phyloP scores from a whole-genome alignment of 2,888 invertebrate genomes.

The Spicauda simplicius region DNA sequence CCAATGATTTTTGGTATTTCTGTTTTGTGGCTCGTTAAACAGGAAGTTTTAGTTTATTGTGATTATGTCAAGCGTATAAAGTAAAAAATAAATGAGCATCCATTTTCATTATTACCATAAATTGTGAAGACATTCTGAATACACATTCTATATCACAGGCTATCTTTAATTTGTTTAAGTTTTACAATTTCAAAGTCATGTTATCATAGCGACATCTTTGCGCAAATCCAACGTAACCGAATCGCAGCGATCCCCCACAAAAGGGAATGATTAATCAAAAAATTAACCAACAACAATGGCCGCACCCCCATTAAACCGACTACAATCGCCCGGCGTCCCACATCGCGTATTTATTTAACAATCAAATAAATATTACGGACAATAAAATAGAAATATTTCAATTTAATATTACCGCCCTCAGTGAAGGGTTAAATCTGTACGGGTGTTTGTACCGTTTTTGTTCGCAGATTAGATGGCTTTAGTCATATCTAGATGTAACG shows the following conservation, averaged over 20 bases:
- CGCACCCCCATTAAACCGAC: slow-evolving; percentile 71
- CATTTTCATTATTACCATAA: too few species aligned
- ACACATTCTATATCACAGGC: too few species aligned
- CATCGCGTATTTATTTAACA: slow-evolving; percentile 82
- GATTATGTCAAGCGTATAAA: not conserved
- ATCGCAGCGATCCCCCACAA: slow-evolving; percentile 67
- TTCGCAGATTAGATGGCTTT: slow-evolving; percentile 65
- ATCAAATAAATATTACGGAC: slow-evolving; percentile 84
- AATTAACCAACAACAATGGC: slow-evolving; percentile 81
- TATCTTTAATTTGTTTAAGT: not conserved
- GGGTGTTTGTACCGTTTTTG: slow-evolving; percentile 61
- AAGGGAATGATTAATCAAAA: slow-evolving; percentile 82
- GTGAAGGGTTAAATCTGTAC: slow-evolving; percentile 74
- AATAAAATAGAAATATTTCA: slow-evolving; percentile 84
- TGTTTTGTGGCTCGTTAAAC: not conserved
- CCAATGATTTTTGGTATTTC: slow-evolving; percentile 5
- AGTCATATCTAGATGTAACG: slow-evolving; percentile 76
- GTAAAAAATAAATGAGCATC: too few species aligned
- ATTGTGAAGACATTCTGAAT: too few species aligned
- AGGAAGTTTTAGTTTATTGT: not conserved
- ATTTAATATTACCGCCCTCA: slow-evolving; percentile 77
- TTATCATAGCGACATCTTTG: slow-evolving; percentile 45
- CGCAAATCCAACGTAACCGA: slow-evolving; percentile 66
- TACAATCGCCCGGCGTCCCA: slow-evolving; percentile 80
- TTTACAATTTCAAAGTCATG: slow-evolving; percentile 8